These are phyloP conservation scores for Deladenus siricidicola DNA, from an alignment of 2,888 invertebrate genomes.

Conservation along the genomic window DNA sequence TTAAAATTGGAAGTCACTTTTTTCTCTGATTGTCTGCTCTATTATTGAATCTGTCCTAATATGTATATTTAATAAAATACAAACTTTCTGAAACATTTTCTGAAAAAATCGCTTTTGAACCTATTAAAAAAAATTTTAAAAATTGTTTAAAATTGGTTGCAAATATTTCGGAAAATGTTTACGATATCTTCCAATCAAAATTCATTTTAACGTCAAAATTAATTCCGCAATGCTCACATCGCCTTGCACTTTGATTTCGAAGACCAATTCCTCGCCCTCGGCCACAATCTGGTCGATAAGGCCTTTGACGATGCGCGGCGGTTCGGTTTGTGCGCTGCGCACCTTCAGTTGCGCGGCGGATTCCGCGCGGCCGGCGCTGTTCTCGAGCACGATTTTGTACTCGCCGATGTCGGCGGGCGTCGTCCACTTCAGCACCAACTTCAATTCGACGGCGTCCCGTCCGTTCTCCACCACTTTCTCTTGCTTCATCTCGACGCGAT, in stretches of 20 bases:
- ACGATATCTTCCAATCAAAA: too few species aligned
- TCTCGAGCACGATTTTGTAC: conserved; percentile 36
- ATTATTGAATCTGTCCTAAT: too few species aligned
- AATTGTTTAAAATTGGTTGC: too few species aligned
- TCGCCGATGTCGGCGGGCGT: conserved; percentile 11
- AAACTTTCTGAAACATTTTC: too few species aligned
- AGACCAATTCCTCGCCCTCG: conserved; percentile 44
- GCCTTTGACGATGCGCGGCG: conserved; percentile 48
- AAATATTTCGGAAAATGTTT: too few species aligned
- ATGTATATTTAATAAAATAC: too few species aligned
- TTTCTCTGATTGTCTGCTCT: too few species aligned
- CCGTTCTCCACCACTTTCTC: conserved; percentile 14
- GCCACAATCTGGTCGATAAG: conserved; percentile 53
- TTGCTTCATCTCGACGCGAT: conserved; percentile 30
- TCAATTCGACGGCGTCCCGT: conserved; percentile 6
- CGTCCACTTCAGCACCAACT: conserved; percentile 18
- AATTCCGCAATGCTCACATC: too few species aligned
- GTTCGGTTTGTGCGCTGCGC: conserved; percentile 24
- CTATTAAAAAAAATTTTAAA: too few species aligned
- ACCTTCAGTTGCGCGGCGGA: conserved; percentile 46
- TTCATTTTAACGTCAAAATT: too few species aligned
- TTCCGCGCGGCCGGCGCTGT: conserved; percentile 47
- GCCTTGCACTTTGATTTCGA: conserved; percentile 54
- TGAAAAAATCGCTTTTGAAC: too few species aligned
- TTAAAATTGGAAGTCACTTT: too few species aligned